These are phyloP conservation scores for Syndactyla subalaris DNA, from an alignment of 2,797 vertebrate species.

Conservation along the genomic window DNA sequence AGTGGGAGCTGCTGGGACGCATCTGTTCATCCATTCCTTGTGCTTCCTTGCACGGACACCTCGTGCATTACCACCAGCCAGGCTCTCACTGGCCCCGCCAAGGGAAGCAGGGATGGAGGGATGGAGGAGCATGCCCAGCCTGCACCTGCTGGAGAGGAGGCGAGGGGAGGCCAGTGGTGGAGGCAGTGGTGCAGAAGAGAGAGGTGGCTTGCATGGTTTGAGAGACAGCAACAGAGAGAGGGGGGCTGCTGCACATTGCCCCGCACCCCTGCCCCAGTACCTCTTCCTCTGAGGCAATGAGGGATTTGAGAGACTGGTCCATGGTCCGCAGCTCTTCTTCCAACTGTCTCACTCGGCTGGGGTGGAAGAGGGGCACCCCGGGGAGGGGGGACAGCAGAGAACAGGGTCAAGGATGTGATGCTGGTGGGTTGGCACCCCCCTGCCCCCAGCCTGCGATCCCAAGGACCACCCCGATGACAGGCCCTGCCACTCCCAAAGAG, in stretches of 20 bases:
- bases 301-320: conserved; percentile 96
- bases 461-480: neutral
- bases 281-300: conserved; percentile 97
- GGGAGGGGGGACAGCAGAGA: conserved; percentile 63
- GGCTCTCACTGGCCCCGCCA: neutral
- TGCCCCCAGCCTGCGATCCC: neutral
- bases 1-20: neutral
- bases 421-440: fast-evolving
- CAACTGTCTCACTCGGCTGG: conserved; percentile 90
- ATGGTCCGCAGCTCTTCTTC: conserved; percentile 94
- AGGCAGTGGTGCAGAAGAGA: conserved; percentile 2
- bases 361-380: conserved; percentile 60
- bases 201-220: neutral
- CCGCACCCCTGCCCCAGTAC: conserved; percentile 79
- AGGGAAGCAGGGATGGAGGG: neutral
- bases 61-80: neutral
- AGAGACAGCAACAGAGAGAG: conserved; percentile 36
- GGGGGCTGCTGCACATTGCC: neutral
- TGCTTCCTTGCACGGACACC: neutral
- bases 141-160: neutral
- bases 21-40: neutral
- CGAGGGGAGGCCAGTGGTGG: fast-evolving
- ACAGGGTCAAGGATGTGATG: conserved; percentile 37
- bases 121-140: neutral
- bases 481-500: neutral